Conservation (phyloP, 2,797 vertebrate genomes). For the Enteromius anoplus region DNA sequence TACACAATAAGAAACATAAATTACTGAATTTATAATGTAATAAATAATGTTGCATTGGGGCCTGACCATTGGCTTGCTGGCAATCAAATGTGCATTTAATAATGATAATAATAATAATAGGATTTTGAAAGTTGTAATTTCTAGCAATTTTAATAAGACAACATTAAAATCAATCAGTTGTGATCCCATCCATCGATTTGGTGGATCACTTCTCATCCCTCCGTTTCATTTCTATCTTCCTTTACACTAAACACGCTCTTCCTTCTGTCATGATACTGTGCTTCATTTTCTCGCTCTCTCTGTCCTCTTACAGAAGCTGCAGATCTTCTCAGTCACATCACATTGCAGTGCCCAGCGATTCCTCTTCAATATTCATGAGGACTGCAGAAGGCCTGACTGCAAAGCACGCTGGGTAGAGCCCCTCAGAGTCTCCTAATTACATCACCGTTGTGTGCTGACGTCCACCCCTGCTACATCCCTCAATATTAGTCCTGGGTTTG, state of each 20-base stretch:
- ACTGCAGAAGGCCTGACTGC: constrained; percentile 73
- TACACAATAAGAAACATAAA: background rate
- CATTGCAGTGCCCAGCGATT: constrained; percentile 56
- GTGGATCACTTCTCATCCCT: constrained; percentile 3
- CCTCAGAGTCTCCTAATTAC: constrained; percentile 66
- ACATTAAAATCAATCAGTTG: constrained; percentile 1
- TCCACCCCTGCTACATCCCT: constrained; percentile 14
- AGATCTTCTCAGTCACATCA: constrained; percentile 54
- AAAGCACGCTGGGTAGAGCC: constrained; percentile 73
- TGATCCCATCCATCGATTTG: constrained; percentile 13
- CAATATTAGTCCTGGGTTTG: constrained; percentile 12
- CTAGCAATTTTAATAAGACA: background rate
- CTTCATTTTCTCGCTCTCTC: constrained; percentile 37
- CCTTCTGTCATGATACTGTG: constrained; percentile 26
- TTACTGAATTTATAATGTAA: background rate
- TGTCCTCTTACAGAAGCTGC: constrained; percentile 31
- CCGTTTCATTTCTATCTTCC: constrained; percentile 16
- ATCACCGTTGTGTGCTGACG: constrained; percentile 63
- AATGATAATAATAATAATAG: background rate
- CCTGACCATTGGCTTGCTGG: background rate
- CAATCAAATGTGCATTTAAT: background rate
- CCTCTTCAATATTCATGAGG: constrained; percentile 78
- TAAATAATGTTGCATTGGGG: background rate
- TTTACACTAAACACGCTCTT: constrained; percentile 19
- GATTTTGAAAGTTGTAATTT: background rate